phyloP scores from a whole-genome alignment of 2,113 vertebrate species.

The Nanorana parkeri region DNA sequence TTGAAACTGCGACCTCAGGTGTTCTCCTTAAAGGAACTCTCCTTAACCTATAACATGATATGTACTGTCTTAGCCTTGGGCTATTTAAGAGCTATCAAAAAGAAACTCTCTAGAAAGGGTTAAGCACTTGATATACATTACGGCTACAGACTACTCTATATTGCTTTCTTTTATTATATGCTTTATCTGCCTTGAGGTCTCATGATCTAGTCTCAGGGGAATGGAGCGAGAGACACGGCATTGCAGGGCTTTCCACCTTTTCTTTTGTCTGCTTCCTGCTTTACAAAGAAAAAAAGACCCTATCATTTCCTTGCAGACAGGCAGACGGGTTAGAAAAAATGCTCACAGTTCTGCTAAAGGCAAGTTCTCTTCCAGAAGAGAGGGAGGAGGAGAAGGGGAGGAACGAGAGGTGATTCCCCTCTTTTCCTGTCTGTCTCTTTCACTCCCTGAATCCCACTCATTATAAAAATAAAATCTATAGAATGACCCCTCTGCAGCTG shows the following conservation, averaged over 20 bases:
- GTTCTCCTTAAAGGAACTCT: background rate
- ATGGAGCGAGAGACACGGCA: conserved; percentile 45
- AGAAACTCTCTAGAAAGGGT: conserved; percentile 18
- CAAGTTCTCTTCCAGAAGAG: conserved; percentile 50
- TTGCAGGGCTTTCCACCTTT: conserved; percentile 57
- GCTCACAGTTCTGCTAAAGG: conserved; percentile 49
- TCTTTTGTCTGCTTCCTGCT: conserved; percentile 57
- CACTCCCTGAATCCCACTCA: conserved; percentile 20
- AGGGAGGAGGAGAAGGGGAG: conserved; percentile 46
- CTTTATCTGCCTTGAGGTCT: conserved; percentile 56
- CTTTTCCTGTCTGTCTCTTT: conserved; percentile 31
- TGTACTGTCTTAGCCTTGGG: background rate
- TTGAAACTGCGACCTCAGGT: too few relatives aligned
- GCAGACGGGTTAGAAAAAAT: conserved; percentile 54
- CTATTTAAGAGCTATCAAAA: background rate
- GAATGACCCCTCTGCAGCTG: background rate
- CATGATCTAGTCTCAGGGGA: conserved; percentile 54
- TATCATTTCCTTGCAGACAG: conserved; percentile 58
- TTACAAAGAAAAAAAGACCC: conserved; percentile 54
- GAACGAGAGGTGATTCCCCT: conserved; percentile 15
- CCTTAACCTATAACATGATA: background rate
- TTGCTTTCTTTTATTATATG: conserved; percentile 56
- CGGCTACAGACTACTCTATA: conserved; percentile 43
- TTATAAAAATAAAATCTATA: conserved; percentile 5
- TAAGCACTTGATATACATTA: conserved; percentile 37